These are phyloP conservation scores for Ganaspis brasiliensis DNA, from an alignment of 2,888 invertebrate species.

Conservation along the genomic window DNA sequence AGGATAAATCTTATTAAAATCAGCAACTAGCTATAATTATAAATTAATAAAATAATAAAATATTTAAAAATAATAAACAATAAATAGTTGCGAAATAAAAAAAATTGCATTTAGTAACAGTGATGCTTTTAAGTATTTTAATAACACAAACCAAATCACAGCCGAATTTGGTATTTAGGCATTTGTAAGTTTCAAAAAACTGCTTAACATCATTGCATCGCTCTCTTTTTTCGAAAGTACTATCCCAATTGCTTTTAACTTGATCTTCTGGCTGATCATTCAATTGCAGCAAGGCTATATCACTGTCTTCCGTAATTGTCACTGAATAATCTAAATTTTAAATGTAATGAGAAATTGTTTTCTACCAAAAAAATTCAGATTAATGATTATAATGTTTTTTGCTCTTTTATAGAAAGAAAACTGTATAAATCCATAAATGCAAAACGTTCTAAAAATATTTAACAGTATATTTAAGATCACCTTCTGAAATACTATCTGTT, in stretches of 20 bases:
- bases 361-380: no score
- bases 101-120: no score
- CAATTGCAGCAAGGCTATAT: constrained; percentile 29
- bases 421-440: constrained; percentile 2
- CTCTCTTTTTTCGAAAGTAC: constrained; percentile 39
- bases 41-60: neutral
- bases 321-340: no score
- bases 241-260: constrained; percentile 34
- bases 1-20: constrained; percentile 32
- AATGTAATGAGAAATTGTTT: no score
- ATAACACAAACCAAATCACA: constrained; percentile 41
- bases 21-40: constrained; percentile 33
- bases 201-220: neutral
- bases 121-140: no score
- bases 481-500: constrained; percentile 42
- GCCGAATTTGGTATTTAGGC: constrained; percentile 42
- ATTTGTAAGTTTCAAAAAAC: constrained; percentile 44
- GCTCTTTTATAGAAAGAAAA: constrained; percentile 37
- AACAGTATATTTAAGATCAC: constrained; percentile 26
- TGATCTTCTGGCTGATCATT: constrained; percentile 38
- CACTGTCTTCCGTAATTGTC: constrained; percentile 27
- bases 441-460: constrained; percentile 16
- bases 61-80: no score
- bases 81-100: no score
- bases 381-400: constrained; percentile 31